phyloP scores from a whole-genome alignment of 2,113 vertebrate genomes.

The Glaucomys volans region DNA sequence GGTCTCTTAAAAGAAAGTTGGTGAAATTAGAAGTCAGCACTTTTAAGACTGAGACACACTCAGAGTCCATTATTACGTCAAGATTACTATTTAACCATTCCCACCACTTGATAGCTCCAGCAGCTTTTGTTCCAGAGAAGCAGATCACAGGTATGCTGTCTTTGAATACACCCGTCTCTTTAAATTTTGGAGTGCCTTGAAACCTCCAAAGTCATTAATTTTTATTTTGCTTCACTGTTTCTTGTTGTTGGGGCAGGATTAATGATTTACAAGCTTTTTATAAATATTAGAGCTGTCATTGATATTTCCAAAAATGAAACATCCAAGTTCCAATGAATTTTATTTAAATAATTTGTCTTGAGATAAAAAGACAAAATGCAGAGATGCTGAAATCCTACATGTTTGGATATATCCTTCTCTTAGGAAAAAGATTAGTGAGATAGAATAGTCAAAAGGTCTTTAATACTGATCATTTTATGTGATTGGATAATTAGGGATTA shows the following conservation, averaged over 20 bases:
- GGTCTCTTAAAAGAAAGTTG: neutral
- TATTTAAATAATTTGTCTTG: neutral
- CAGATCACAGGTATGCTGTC: neutral
- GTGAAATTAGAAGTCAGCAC: neutral
- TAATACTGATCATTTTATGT: neutral
- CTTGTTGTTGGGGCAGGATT: neutral
- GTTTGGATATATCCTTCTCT: neutral
- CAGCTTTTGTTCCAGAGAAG: neutral
- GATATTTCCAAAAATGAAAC: slow-evolving; percentile 21
- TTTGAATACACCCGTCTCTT: neutral
- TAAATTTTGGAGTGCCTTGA: neutral
- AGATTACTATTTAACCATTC: neutral
- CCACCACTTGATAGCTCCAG: neutral
- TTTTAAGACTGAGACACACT: neutral
- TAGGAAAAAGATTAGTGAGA: neutral
- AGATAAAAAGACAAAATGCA: neutral
- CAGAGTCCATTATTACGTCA: neutral
- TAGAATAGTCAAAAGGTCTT: neutral
- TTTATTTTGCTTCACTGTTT: neutral
- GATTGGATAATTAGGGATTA: neutral
- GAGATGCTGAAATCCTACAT: neutral
- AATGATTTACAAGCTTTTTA: neutral
- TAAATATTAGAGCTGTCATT: neutral
- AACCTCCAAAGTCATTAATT: neutral
- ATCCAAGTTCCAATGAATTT: neutral